A percentile compares a stretch with the other conserved stretches of the same genome.
Evolutionary conservation across 1,140 invertebrate species (phyloP).

Genomic region (Acromyrmex heyeri): DNA sequence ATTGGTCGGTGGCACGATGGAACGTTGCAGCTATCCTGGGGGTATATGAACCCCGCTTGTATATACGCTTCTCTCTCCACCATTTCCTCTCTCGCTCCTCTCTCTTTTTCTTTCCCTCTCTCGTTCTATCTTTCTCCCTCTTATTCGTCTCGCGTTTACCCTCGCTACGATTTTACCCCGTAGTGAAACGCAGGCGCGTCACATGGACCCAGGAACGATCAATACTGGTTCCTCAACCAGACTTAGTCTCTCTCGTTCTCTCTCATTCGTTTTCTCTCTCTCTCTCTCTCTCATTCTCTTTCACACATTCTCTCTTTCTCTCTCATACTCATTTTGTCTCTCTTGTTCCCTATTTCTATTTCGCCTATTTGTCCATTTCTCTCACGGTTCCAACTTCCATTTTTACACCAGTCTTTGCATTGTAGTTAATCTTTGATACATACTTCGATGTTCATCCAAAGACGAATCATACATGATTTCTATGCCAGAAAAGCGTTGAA

Average conservation of each 20-base stretch:
- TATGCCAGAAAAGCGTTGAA: neutral
- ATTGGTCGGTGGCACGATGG: conserved; percentile 82
- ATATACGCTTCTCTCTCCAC: conserved; percentile 65
- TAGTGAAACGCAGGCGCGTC: conserved; percentile 84
- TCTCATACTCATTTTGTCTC: neutral
- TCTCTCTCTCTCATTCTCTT: neutral
- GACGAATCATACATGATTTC: neutral
- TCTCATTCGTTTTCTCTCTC: neutral
- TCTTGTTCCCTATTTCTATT: neutral
- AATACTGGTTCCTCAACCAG: conserved; percentile 79
- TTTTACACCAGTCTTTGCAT: conserved; percentile 37
- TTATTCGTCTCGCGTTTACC: conserved; percentile 76
- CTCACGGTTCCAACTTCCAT: conserved; percentile 10
- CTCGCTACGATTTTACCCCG: conserved; percentile 84
- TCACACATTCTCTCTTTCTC: conserved; percentile 14
- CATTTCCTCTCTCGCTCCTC: conserved; percentile 65
- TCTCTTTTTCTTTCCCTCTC: conserved; percentile 64
- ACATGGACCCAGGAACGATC: conserved; percentile 85
- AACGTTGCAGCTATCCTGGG: conserved; percentile 83
- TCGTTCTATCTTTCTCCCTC: conserved; percentile 58
- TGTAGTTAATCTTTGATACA: conserved; percentile 70
- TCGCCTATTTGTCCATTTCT: conserved; percentile 35
- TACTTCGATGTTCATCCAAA: conserved; percentile 32
- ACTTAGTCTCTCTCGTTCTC: conserved; percentile 59
- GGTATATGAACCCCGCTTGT: conserved; percentile 84